phyloP scores from a whole-genome alignment of 2,888 invertebrate species.

The Artemia sinica region DNA sequence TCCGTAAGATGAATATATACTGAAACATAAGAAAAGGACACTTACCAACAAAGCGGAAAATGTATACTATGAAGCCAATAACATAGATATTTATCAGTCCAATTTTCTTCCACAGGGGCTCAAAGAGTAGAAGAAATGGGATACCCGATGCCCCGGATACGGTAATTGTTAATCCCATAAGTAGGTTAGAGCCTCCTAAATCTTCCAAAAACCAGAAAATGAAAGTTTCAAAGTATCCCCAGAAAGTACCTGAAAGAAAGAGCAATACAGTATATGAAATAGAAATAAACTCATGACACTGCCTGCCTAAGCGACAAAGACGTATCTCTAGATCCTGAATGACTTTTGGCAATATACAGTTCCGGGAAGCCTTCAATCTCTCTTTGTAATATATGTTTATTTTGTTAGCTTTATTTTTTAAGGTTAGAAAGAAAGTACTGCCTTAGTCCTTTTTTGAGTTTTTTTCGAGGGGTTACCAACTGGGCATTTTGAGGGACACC shows the following conservation, averaged over 20 bases:
- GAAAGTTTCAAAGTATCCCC: conserved; percentile 66
- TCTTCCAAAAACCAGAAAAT: conserved; percentile 62
- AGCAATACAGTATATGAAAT: conserved; percentile 2
- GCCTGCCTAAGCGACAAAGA: too few relatives aligned
- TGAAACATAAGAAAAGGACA: conserved; percentile 21
- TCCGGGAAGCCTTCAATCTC: too few relatives aligned
- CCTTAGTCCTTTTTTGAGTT: too few relatives aligned
- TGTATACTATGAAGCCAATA: conserved; percentile 57
- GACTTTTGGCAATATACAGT: too few relatives aligned
- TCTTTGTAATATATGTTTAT: too few relatives aligned
- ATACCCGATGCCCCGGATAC: conserved; percentile 58
- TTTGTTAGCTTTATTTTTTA: too few relatives aligned
- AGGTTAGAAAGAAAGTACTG: too few relatives aligned
- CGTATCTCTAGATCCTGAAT: too few relatives aligned
- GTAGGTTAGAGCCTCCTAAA: conserved; percentile 50
- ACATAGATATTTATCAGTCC: conserved; percentile 60
- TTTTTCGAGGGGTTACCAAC: too few relatives aligned
- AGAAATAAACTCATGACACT: not conserved
- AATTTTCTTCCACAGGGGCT: conserved; percentile 50
- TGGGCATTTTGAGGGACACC: too few relatives aligned
- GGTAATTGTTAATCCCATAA: conserved; percentile 63
- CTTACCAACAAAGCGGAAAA: conserved; percentile 49
- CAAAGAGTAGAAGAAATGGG: conserved; percentile 54
- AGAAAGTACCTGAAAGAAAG: conserved; percentile 46
- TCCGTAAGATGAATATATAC: not conserved